Evolutionary conservation across 64 coral and sea anemone genomes (phyloP), one percentile per base, ranked within the genome.

Genomic region (Acropora tenuis): DNA sequence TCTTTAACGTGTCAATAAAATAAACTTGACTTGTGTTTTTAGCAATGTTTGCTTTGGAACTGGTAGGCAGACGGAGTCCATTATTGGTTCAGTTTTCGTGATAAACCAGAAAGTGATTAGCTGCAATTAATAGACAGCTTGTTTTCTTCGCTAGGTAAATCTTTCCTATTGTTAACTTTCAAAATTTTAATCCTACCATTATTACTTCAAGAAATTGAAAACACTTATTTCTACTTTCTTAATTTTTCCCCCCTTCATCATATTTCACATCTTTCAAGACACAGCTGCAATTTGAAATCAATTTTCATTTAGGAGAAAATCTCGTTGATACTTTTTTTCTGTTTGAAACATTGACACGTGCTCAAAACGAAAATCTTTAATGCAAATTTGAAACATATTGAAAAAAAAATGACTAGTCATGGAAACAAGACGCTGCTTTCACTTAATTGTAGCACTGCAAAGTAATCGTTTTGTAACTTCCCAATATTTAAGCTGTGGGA

Each of bases 11-110:
- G 68, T 20, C 68, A 71, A 4, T 4, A 71, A 60, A 15, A 6
- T 17, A 81, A 13, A 30, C 30, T 30, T 10, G 1, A 55, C 9
- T 43, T 5, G n/a, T 81, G 6, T 81, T 60, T 12, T 81, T 48
- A 61, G 52, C 6, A 18, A 42, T 81, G 52, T 81, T 81, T 81
- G 41, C 11, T 81, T 42, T 60, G 12, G 53, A 61, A 81, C 79
- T 1, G 52, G 79, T 81, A 81, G 41, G 18, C n/a, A 42, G 20
- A 71, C 9, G 20, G 13, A 71, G 68, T 71, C 68, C 4, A 71
- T 19, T 71, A 30, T 2, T 71, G 13, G 13, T 30, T 19, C 4
- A 3, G 18, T 19, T 10, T 4, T 71, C 40, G 8, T 30, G 19
- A 19, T 6, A 19, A 71, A 71, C 19, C 3, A 71, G 17, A 2